phyloP scores from a whole-genome alignment of 92 coral and sea anemone genomes.

The Umimayanthus chanpuru region DNA sequence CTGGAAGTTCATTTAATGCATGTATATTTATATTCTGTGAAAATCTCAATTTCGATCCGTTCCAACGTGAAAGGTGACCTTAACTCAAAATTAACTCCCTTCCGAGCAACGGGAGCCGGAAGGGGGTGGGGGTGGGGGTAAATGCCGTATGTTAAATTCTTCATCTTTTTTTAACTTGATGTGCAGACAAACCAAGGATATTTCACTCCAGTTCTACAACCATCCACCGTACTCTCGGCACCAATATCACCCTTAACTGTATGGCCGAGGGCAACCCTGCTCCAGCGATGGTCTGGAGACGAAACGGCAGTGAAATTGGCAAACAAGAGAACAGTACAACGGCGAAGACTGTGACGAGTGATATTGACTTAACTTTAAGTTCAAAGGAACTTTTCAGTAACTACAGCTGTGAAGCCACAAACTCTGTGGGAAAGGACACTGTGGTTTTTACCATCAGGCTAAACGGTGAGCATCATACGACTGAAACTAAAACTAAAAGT shows the following conservation, averaged over 20 bases:
- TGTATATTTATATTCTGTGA: too few relatives aligned
- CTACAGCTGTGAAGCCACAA: conserved; percentile 21
- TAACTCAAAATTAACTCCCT: too few relatives aligned
- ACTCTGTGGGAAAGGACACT: not conserved
- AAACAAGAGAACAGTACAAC: not conserved
- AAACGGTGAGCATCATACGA: not conserved
- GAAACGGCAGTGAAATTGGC: not conserved
- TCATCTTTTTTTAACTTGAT: not conserved
- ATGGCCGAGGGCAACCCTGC: conserved; percentile 24
- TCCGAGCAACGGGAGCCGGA: too few relatives aligned
- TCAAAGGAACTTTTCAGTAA: not conserved
- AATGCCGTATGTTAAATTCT: not conserved
- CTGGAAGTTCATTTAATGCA: too few relatives aligned
- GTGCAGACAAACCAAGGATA: conserved; percentile 38
- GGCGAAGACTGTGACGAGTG: not conserved
- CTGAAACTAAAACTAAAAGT: too few relatives aligned
- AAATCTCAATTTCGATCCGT: too few relatives aligned
- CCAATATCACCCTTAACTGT: conserved; percentile 29
- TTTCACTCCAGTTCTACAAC: not conserved
- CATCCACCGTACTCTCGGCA: not conserved
- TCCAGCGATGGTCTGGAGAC: conserved; percentile 3
- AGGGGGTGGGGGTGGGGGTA: not conserved
- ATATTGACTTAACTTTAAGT: not conserved
- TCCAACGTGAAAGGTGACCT: too few relatives aligned
- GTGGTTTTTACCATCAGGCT: not conserved